Conservation (phyloP, 1,140 invertebrate species). For the Calephelis virginiensis region DNA sequence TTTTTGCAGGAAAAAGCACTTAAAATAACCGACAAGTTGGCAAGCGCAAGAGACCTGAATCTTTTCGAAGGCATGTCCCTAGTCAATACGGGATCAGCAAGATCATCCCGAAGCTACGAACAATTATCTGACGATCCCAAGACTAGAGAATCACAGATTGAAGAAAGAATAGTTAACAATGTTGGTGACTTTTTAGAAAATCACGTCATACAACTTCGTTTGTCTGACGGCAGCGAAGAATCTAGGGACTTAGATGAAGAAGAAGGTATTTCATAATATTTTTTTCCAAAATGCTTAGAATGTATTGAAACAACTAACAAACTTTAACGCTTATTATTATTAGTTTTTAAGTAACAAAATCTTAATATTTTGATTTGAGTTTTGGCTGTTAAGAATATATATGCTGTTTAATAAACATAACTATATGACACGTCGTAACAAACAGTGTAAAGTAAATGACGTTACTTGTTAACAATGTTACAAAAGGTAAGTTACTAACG, state of each 20-base stretch:
- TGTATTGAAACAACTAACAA: neutral
- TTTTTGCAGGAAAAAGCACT: constrained; percentile 68
- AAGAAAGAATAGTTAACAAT: constrained; percentile 67
- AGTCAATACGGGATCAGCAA: constrained; percentile 62
- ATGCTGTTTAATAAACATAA: no score
- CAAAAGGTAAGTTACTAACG: no score
- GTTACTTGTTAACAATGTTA: no score
- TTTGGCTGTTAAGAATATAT: no score
- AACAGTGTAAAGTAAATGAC: no score
- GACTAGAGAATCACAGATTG: constrained; percentile 60
- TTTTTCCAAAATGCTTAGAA: neutral
- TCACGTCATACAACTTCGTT: constrained; percentile 64
- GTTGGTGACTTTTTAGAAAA: constrained; percentile 68
- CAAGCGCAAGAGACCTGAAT: constrained; percentile 51
- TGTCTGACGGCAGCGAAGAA: constrained; percentile 54
- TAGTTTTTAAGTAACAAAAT: no score
- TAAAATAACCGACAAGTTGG: constrained; percentile 62
- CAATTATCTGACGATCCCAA: constrained; percentile 63
- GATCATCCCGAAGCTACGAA: constrained; percentile 67
- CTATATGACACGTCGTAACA: no score
- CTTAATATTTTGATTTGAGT: no score
- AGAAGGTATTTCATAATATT: constrained; percentile 35
- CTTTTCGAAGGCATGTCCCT: constrained; percentile 63
- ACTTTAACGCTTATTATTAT: no score
- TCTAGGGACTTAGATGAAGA: constrained; percentile 65